Evolutionary conservation across 2,113 vertebrate genomes (phyloP).

Genomic region (Leucosticte australis): DNA sequence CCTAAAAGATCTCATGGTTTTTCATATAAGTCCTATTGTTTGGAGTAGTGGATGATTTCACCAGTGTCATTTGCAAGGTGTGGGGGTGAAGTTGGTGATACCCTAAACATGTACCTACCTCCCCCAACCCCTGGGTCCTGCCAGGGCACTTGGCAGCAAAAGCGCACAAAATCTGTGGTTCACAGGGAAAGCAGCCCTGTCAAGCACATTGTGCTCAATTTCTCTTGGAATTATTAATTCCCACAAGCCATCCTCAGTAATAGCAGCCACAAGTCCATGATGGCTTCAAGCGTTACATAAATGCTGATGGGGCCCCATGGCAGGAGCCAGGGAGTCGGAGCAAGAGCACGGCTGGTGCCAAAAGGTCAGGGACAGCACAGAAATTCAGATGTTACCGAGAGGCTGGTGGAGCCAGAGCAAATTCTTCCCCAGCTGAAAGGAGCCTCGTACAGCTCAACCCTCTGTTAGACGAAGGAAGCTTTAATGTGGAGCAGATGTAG

Average conservation of each 20-base stretch:
- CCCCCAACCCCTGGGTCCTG: background rate
- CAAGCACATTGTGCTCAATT: background rate
- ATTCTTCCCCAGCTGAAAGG: conserved; percentile 4
- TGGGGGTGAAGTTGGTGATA: background rate
- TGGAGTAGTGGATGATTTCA: background rate
- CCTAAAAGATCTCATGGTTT: background rate
- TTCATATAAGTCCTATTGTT: background rate
- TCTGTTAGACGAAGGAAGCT: background rate
- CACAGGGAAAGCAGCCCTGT: background rate
- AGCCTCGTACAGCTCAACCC: background rate
- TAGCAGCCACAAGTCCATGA: accelerated
- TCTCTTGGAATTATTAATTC: background rate
- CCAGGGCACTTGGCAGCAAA: accelerated
- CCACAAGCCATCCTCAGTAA: background rate
- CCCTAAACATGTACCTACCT: background rate
- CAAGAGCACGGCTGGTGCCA: conserved; percentile 9
- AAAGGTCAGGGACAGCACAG: conserved; percentile 24
- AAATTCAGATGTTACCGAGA: conserved; percentile 19
- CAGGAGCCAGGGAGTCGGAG: background rate
- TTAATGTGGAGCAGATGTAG: conserved; percentile 51
- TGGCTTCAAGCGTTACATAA: background rate
- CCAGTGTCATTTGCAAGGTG: background rate
- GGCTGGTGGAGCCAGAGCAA: background rate
- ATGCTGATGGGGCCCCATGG: background rate
- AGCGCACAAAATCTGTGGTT: background rate